Evolutionary conservation across 2,797 vertebrate genomes (phyloP).

Genomic region (Acrocephalus scirpaceus): DNA sequence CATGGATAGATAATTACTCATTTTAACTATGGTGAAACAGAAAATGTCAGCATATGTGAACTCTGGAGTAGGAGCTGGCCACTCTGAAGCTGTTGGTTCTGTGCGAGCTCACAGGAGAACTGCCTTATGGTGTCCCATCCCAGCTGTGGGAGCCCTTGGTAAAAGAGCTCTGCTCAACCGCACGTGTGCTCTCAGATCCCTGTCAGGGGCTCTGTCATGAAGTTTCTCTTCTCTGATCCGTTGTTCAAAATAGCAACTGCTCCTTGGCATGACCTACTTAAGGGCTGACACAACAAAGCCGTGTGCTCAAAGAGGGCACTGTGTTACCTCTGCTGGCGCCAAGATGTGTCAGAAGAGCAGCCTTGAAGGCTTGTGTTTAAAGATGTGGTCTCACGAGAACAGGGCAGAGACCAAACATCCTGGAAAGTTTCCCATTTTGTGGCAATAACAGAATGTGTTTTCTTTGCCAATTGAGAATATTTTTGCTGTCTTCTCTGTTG

Average conservation of each 20-base stretch:
- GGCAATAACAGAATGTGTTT: background rate
- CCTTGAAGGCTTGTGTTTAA: background rate
- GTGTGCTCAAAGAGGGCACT: background rate
- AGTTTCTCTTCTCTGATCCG: slow-evolving; percentile 1
- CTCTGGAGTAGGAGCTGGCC: background rate
- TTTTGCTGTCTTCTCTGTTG: background rate
- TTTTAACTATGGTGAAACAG: background rate
- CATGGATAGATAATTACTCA: background rate
- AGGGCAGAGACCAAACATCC: background rate
- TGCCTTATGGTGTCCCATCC: background rate
- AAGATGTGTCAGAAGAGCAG: background rate
- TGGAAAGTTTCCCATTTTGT: background rate
- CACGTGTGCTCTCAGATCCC: fast-evolving
- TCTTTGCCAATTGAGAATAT: background rate
- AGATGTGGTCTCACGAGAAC: background rate
- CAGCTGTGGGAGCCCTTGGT: background rate
- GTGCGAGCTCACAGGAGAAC: background rate
- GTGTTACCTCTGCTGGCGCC: background rate
- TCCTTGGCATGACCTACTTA: background rate
- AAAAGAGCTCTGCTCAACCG: background rate
- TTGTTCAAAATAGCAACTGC: background rate
- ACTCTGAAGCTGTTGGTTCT: background rate
- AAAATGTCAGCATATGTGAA: background rate
- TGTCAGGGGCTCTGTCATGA: background rate
- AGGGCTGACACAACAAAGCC: background rate